A percentile compares a stretch with the other conserved stretches of the same genome.
phyloP scores from a whole-genome alignment of 92 coral and sea anemone genomes.

The Epizoanthus scotinus region DNA sequence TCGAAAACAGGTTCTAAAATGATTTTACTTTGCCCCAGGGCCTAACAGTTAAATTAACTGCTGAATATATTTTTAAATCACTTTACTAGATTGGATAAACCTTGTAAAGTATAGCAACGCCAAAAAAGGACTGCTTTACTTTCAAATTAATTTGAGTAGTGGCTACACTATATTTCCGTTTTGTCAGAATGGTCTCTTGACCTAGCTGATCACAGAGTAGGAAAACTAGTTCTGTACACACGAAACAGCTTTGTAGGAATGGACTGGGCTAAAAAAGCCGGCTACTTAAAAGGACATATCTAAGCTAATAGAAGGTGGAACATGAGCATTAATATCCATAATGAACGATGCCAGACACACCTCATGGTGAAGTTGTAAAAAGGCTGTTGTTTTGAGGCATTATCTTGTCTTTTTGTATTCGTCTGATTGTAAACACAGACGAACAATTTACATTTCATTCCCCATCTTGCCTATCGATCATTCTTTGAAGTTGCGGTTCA shows the following conservation, averaged over 20 bases:
- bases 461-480: constrained; percentile 17
- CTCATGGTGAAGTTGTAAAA: constrained; percentile 6
- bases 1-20: neutral
- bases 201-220: constrained; percentile 3
- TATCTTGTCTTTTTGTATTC: constrained; percentile 23
- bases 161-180: constrained; percentile 6
- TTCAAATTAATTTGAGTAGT: neutral
- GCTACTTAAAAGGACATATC: constrained; percentile 18
- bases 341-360: constrained; percentile 1
- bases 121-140: neutral
- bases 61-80: neutral
- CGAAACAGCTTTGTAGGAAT: constrained; percentile 18
- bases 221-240: neutral
- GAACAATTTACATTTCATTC: constrained; percentile 8
- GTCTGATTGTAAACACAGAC: constrained; percentile 32
- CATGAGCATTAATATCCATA: neutral
- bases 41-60: constrained; percentile 15
- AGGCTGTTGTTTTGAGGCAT: constrained; percentile 4
- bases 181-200: constrained; percentile 17
- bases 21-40: constrained; percentile 7
- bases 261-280: constrained; percentile 5
- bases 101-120: neutral
- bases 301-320: neutral
- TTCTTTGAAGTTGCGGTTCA: constrained; percentile 20
- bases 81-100: constrained; percentile 9